Evolutionary conservation across 2,888 invertebrate genomes (phyloP), one percentile per base, ranked within the genome.

Genomic region (Cecidostiba fungosa): DNA sequence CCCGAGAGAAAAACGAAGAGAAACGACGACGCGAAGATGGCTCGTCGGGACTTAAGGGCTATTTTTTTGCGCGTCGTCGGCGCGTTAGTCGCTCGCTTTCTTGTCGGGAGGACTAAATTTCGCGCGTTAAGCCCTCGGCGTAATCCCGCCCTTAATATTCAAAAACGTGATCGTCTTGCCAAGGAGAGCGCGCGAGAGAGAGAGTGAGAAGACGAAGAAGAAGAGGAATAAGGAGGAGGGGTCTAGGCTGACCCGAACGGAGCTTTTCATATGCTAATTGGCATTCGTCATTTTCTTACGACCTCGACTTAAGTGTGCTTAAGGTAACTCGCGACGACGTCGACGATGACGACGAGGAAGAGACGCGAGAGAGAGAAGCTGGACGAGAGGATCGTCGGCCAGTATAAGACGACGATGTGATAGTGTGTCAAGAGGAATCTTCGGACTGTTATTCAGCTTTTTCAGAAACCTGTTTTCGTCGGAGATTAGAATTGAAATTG

Each of bases 181-280:
- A 93, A 93, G 90, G 77, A 82, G 81, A 50, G 90, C 79, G 81
- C 84, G 73, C 84, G 81, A 87, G 77, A 82, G 81, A 50, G 90
- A 77, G 81, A 83, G 73, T 84, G 81, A 87, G 81, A 23, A 85
- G 81, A 80, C 80, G 54, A 50, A 86, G 76, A 85, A 36, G 82
- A 70, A 86, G 74, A 76, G 79, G 16, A 76, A 74, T 85, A 85
- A 82, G 85, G 84, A 69, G 70, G 74, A 86, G 85, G 62, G 8
- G 72, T 23, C 4, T 16, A n/a, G 87, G 88, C 87, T 87, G 87
- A 87, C 88, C 88, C 86, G 86, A 77, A 78, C 88, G 85, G 89
- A 92, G 92, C 93, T 93, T 93, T 93, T 93, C 93, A 93, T 93
- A 93, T 93, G 93, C 93, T 93, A 93, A 93, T 93, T 93, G 92